Percentiles rank a stretch among this genome's conserved stretches.
These are phyloP conservation scores for Carassius gibelio DNA, from an alignment of 2,113 vertebrate genomes.

Conservation along the genomic window DNA sequence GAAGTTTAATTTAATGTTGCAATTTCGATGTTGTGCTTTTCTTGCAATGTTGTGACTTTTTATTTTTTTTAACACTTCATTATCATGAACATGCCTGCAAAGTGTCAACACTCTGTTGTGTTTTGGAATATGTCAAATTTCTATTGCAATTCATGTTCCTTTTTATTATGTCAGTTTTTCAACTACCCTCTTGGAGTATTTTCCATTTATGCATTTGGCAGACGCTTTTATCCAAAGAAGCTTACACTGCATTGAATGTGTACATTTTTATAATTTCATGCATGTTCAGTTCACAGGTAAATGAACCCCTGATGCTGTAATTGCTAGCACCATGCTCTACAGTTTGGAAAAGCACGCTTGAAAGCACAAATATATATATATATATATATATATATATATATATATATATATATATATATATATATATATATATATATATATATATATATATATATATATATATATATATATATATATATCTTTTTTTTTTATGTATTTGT, in stretches of 20 bases:
- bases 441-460: too few species aligned
- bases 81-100: neutral
- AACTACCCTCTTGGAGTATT: neutral
- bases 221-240: neutral
- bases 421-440: too few species aligned
- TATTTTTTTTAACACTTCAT: neutral
- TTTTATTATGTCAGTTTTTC: neutral
- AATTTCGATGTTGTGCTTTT: neutral
- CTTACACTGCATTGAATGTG: neutral
- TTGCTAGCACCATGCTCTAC: neutral
- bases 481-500: too few species aligned
- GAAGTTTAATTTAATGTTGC: neutral
- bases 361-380: neutral
- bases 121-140: neutral
- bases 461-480: too few species aligned
- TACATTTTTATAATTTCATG: neutral
- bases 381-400: too few species aligned
- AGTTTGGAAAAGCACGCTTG: neutral
- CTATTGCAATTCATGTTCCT: neutral
- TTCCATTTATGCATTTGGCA: neutral
- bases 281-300: neutral
- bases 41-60: neutral
- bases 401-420: too few species aligned
- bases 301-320: neutral
- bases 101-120: neutral